Evolutionary conservation across 2,888 invertebrate species (phyloP).

Genomic region (Itoplectis maculator): DNA sequence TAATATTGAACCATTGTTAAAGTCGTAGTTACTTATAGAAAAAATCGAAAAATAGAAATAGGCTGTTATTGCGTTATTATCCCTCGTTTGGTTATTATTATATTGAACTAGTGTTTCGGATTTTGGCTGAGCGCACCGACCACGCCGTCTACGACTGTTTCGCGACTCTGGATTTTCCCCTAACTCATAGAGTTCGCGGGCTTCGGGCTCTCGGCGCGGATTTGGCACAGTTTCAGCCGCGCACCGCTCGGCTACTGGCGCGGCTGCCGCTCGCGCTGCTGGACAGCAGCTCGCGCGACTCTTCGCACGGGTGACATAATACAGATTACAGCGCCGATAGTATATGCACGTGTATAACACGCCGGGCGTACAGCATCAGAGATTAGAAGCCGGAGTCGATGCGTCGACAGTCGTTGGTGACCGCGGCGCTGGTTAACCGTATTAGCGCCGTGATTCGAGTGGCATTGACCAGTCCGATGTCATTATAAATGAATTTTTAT

Average conservation of each 20-base stretch:
- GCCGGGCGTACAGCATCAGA: slow-evolving; percentile 35
- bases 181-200: slow-evolving; percentile 41
- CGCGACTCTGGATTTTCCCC: slow-evolving; percentile 30
- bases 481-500: too few relatives aligned
- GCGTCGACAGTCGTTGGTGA: slow-evolving; percentile 44
- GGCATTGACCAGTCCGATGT: too few relatives aligned
- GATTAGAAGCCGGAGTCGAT: slow-evolving; percentile 60
- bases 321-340: slow-evolving; percentile 54
- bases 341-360: slow-evolving; percentile 32
- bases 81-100: background rate
- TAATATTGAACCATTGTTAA: too few relatives aligned
- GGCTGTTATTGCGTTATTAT: background rate
- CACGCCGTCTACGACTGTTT: slow-evolving; percentile 26
- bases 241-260: slow-evolving; percentile 3
- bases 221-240: slow-evolving; percentile 68
- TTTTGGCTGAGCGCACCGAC: slow-evolving; percentile 2
- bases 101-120: slow-evolving; percentile 33
- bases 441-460: too few relatives aligned
- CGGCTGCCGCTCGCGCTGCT: slow-evolving; percentile 42
- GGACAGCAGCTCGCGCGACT: slow-evolving; percentile 29
- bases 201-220: slow-evolving; percentile 42
- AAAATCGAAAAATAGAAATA: background rate
- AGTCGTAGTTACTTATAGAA: too few relatives aligned
- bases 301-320: slow-evolving; percentile 64
- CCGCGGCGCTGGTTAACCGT: background rate